Evolutionary conservation across 2,113 vertebrate genomes (phyloP).

Genomic region (Gasterosteus nipponicus): DNA sequence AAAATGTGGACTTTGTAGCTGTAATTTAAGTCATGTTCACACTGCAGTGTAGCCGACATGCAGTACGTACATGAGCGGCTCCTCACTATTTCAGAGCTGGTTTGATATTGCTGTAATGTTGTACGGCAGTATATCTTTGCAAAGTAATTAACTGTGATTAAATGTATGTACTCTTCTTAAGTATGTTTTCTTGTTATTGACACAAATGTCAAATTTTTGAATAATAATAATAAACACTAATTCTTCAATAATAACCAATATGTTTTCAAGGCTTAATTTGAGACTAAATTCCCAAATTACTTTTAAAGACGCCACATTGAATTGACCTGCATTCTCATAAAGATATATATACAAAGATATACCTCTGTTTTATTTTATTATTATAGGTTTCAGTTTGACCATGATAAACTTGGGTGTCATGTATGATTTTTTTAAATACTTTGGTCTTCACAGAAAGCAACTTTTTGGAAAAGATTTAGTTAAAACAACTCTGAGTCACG

Average conservation of each 20-base stretch:
- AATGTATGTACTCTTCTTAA: neutral
- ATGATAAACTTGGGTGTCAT: neutral
- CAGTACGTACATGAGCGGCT: neutral
- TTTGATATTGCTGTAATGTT: neutral
- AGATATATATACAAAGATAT: neutral
- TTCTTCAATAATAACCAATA: neutral
- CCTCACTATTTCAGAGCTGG: neutral
- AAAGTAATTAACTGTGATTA: neutral
- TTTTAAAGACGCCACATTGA: neutral
- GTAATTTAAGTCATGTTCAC: neutral
- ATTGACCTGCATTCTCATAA: neutral
- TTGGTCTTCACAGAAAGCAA: too few species aligned
- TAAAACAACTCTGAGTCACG: too few species aligned
- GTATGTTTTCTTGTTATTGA: neutral
- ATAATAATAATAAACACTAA: neutral
- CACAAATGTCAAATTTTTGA: neutral
- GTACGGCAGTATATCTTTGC: neutral
- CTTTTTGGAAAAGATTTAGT: too few species aligned
- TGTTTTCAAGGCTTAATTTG: neutral
- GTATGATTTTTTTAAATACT: neutral
- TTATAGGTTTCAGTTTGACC: neutral
- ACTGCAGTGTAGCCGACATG: neutral
- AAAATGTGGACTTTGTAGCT: neutral
- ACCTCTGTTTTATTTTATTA: neutral
- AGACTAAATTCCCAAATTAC: neutral